Percentiles rank a stretch among this genome's conserved stretches.
Conservation (phyloP, 2,797 vertebrate genomes). For the Gymnopithys bicolor region DNA sequence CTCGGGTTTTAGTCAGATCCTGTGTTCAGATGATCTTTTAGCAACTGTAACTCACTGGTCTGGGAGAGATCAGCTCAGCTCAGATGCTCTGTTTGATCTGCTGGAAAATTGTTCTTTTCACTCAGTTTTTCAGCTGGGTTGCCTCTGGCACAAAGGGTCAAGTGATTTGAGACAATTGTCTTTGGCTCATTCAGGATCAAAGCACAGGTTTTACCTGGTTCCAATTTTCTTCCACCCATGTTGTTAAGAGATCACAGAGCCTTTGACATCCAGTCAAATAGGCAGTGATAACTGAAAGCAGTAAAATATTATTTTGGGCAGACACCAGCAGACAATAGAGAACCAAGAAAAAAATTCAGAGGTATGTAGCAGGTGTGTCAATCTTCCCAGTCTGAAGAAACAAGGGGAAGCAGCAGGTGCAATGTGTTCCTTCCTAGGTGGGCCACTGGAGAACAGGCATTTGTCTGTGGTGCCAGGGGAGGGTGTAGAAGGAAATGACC, state of each 20-base stretch:
- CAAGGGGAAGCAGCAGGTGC: not conserved
- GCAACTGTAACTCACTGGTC: not conserved
- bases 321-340: not conserved
- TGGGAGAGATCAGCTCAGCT: not conserved
- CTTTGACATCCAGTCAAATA: not conserved
- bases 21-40: not conserved
- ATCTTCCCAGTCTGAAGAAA: not conserved
- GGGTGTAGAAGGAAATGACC: not conserved
- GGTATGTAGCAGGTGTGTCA: not conserved
- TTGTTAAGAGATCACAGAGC: not conserved
- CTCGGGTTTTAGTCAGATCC: not conserved
- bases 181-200: slow-evolving; percentile 9
- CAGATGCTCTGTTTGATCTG: not conserved
- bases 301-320: not conserved
- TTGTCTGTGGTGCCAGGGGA: not conserved
- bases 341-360: not conserved
- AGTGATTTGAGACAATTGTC: not conserved
- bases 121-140: not conserved
- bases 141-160: not conserved
- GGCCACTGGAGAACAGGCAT: not conserved
- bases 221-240: not conserved
- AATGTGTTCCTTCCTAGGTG: not conserved
- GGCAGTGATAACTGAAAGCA: not conserved
- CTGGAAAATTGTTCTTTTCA: slow-evolving; percentile 27
- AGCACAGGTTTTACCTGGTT: not conserved